phyloP scores from a whole-genome alignment of 2,888 invertebrate genomes.

The Crossocerus cetratus region DNA sequence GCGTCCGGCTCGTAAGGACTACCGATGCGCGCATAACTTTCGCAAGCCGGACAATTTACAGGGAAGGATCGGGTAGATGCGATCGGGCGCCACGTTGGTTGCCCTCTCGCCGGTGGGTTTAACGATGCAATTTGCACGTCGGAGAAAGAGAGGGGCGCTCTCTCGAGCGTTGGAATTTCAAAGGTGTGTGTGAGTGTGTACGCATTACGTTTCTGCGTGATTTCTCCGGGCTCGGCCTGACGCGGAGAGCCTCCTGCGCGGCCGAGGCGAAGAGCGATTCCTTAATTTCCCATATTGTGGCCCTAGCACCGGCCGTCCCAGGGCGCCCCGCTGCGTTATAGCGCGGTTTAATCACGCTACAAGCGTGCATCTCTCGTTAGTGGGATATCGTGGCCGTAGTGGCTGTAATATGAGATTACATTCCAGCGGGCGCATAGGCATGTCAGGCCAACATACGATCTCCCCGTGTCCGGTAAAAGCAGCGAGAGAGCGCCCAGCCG shows the following conservation, averaged over 20 bases:
- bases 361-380: constrained; percentile 76
- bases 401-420: constrained; percentile 73
- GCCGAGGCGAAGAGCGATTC: constrained; percentile 58
- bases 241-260: constrained; percentile 23
- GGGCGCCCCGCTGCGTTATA: constrained; percentile 73
- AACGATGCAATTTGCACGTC: constrained; percentile 52
- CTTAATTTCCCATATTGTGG: constrained; percentile 71
- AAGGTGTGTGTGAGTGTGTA: background rate
- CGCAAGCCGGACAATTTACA: constrained; percentile 35
- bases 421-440: constrained; percentile 59
- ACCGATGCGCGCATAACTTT: constrained; percentile 26
- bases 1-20: background rate
- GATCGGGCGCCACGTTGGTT: constrained; percentile 2
- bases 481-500: constrained; percentile 22
- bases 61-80: constrained; percentile 30
- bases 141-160: background rate
- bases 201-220: constrained; percentile 10
- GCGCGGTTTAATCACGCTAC: constrained; percentile 76
- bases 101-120: constrained; percentile 19
- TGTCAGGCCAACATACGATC: too few relatives aligned
- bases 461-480: constrained; percentile 15
- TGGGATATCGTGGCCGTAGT: constrained; percentile 68
- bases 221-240: constrained; percentile 12
- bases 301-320: constrained; percentile 51
- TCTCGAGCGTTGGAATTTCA: constrained; percentile 9